Conservation (phyloP, 2,113 vertebrate species). For the Tachysurus vachellii region DNA sequence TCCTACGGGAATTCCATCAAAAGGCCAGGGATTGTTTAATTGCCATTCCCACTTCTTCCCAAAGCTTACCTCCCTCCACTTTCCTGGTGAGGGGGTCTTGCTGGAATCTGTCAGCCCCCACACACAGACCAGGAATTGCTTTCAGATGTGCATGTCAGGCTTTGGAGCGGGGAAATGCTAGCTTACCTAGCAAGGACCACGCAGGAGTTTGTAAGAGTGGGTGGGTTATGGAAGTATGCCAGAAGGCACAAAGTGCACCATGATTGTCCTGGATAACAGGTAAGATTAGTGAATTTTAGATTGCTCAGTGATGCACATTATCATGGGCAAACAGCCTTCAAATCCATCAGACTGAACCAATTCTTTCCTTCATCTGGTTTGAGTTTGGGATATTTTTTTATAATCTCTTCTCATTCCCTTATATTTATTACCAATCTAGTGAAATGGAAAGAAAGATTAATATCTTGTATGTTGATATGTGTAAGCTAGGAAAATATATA, state of each 20-base stretch:
- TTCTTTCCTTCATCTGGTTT: slow-evolving; percentile 62
- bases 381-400: slow-evolving; percentile 38
- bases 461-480: slow-evolving; percentile 53
- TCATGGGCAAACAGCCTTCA: slow-evolving; percentile 62
- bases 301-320: slow-evolving; percentile 52
- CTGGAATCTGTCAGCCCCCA: slow-evolving; percentile 70
- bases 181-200: slow-evolving; percentile 40
- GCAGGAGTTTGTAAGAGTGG: slow-evolving; percentile 1
- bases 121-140: slow-evolving; percentile 67
- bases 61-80: slow-evolving; percentile 69
- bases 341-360: slow-evolving; percentile 57
- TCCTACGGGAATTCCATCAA: slow-evolving; percentile 77
- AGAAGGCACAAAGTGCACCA: slow-evolving; percentile 23
- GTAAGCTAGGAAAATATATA: slow-evolving; percentile 3
- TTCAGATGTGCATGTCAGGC: slow-evolving; percentile 69
- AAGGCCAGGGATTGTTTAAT: slow-evolving; percentile 73
- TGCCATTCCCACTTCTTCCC: slow-evolving; percentile 69
- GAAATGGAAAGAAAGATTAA: slow-evolving; percentile 35
- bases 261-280: slow-evolving; percentile 46
- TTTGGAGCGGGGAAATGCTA: slow-evolving; percentile 38
- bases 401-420: slow-evolving; percentile 15
- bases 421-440: slow-evolving; percentile 37
- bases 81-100: slow-evolving; percentile 61
- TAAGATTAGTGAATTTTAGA: slow-evolving; percentile 64
- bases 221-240: slow-evolving; percentile 18